A percentile compares a stretch with the other conserved stretches of the same genome.
Conservation (phyloP, 2,113 vertebrate genomes). For the Verasper variegatus region DNA sequence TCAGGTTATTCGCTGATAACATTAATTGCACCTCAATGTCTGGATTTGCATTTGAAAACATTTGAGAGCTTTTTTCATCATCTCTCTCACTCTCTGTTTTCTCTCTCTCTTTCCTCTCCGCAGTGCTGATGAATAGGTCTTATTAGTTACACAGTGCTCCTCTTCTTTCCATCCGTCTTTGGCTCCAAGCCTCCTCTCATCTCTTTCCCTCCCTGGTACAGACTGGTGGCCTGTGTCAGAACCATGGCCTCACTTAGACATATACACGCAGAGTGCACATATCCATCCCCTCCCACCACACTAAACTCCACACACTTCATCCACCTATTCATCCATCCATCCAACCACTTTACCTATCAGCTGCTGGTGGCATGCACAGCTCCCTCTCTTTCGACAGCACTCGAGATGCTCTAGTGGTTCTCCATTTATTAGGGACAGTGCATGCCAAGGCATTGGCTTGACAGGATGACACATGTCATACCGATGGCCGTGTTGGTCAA, state of each 20-base stretch:
- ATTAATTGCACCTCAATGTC: background rate
- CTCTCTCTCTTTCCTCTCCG: slow-evolving; percentile 19
- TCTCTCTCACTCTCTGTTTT: slow-evolving; percentile 20
- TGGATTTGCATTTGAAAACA: slow-evolving; percentile 29
- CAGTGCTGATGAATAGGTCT: slow-evolving; percentile 65
- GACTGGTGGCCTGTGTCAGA: slow-evolving; percentile 71
- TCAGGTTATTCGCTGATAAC: background rate
- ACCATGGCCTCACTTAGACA: slow-evolving; percentile 28
- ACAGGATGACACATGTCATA: slow-evolving; percentile 71
- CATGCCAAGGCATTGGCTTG: slow-evolving; percentile 65
- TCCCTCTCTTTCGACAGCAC: slow-evolving; percentile 38
- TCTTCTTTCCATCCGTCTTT: slow-evolving; percentile 65
- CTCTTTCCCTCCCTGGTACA: slow-evolving; percentile 69
- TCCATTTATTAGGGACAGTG: slow-evolving; percentile 64
- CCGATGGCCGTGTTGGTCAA: slow-evolving; percentile 73
- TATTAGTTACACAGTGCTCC: slow-evolving; percentile 66
- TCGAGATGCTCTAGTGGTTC: slow-evolving; percentile 55
- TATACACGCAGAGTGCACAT: slow-evolving; percentile 12
- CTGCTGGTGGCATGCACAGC: slow-evolving; percentile 48
- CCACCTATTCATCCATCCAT: slow-evolving; percentile 57
- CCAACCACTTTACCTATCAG: slow-evolving; percentile 55
- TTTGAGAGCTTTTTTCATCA: slow-evolving; percentile 32
- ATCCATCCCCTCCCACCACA: background rate
- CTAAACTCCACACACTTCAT: slow-evolving; percentile 32
- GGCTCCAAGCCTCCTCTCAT: slow-evolving; percentile 52